Evolutionary conservation across 2,113 vertebrate species (phyloP), one percentile per base, ranked within the genome.

Genomic region (Oreocharis arfaki): DNA sequence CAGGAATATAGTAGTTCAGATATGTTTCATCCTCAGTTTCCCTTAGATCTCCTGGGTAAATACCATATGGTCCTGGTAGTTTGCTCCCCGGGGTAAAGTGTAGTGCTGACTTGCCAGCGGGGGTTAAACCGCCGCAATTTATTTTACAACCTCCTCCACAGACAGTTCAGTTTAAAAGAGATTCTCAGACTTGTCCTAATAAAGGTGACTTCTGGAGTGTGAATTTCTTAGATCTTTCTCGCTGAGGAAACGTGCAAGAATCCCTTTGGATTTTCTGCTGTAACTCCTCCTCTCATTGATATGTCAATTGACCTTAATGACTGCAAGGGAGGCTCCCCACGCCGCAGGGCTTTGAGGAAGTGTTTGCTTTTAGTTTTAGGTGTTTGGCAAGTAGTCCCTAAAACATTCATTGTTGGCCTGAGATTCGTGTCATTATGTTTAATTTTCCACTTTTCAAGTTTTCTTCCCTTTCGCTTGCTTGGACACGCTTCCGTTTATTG

Each of bases 11-110:
- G 59, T 28, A 59, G 60, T 53, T 92, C 61, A 76, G 35, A 63
- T 86, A 20, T 90, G 76, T 94, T 93, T 96, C 65, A 84, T 75
- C 69, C 49, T 93, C 90, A 79, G 75, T 94, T 93, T 87, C 68
- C 75, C 71, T 79, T 56, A 49, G n/a, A 44, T 83, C 41, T 90
- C 90, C 90, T 76, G 61, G 46, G 67, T 94, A 89, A 95, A 95
- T 93, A 89, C 64, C 93, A 87, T 85, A 79, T 53, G 53, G 46
- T 68, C 63, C 70, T 42, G 75, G 92, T 70, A 92, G 57, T 93
- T 94, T 86, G 46, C 55, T 60, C 53, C 60, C 22, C 0, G 0
- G 41, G 26, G 60, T 46, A 47, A 79, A 67, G 30, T 19, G 15
- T 33, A 39, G 10, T 28, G 30, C 75, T 67, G 53, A 20, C 12